These are phyloP conservation scores for Drosophila fungiperda DNA, from an alignment of 2,888 invertebrate species.

Conservation along the genomic window DNA sequence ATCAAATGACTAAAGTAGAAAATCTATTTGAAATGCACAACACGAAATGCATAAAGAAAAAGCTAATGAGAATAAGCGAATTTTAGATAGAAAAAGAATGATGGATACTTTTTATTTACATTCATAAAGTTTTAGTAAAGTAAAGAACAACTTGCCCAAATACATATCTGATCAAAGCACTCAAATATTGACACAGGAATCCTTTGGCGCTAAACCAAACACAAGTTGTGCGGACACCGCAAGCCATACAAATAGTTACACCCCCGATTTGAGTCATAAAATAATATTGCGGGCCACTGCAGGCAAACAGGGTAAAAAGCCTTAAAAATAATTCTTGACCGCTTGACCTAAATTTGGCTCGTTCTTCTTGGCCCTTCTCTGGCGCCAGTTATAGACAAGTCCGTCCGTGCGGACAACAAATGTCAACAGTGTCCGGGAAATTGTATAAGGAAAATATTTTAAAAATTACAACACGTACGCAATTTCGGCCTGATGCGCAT, in stretches of 20 bases:
- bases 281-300: slow-evolving; percentile 55
- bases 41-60: not conserved
- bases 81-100: not conserved
- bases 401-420: slow-evolving; percentile 56
- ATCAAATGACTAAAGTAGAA: not conserved
- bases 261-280: slow-evolving; percentile 34
- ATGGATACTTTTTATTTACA: not conserved
- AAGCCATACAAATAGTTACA: slow-evolving; percentile 29
- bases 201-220: slow-evolving; percentile 32
- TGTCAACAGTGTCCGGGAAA: slow-evolving; percentile 58
- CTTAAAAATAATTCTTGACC: slow-evolving; percentile 65
- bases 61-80: not conserved
- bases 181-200: slow-evolving; percentile 49
- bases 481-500: slow-evolving; percentile 71
- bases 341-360: slow-evolving; percentile 72
- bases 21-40: not conserved
- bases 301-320: slow-evolving; percentile 60
- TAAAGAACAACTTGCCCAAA: not conserved
- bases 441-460: slow-evolving; percentile 68
- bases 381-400: slow-evolving; percentile 57
- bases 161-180: slow-evolving; percentile 3
- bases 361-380: slow-evolving; percentile 20
- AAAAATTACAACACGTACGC: slow-evolving; percentile 76
- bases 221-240: slow-evolving; percentile 31
- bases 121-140: not conserved